Conservation (phyloP, 2,888 invertebrate species). For the Eugnorisma glareosa region DNA sequence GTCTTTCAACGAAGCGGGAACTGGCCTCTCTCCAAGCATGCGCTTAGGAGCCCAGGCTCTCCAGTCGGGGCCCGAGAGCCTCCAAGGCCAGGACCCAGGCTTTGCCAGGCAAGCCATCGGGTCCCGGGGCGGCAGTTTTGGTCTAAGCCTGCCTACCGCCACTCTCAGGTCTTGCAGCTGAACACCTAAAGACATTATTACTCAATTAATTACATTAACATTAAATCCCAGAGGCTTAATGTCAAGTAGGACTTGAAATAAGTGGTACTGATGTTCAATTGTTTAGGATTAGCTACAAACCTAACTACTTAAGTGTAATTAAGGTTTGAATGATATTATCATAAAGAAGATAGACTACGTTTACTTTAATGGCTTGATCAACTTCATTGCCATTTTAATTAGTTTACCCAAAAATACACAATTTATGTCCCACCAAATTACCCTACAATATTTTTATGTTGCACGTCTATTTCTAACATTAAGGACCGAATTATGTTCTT, state of each 20-base stretch:
- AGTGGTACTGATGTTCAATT: not conserved
- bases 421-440: slow-evolving; percentile 29
- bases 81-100: no score
- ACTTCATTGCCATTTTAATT: slow-evolving; percentile 43
- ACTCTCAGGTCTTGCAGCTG: no score
- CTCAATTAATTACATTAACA: not conserved
- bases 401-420: slow-evolving; percentile 16
- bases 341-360: slow-evolving; percentile 7
- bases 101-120: no score
- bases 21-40: no score
- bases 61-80: no score
- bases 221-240: not conserved
- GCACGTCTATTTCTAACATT: slow-evolving; percentile 40
- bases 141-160: no score
- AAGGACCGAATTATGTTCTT: slow-evolving; percentile 39
- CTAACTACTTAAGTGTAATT: not conserved
- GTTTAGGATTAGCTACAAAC: not conserved
- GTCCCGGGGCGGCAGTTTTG: no score
- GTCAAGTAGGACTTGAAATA: not conserved
- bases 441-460: slow-evolving; percentile 36
- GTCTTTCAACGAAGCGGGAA: no score
- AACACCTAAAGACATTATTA: no score
- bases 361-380: slow-evolving; percentile 11
- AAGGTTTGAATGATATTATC: slow-evolving; percentile 7
- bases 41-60: no score